Evolutionary conservation across 2,113 vertebrate genomes (phyloP).

Genomic region (Zingel zingel): DNA sequence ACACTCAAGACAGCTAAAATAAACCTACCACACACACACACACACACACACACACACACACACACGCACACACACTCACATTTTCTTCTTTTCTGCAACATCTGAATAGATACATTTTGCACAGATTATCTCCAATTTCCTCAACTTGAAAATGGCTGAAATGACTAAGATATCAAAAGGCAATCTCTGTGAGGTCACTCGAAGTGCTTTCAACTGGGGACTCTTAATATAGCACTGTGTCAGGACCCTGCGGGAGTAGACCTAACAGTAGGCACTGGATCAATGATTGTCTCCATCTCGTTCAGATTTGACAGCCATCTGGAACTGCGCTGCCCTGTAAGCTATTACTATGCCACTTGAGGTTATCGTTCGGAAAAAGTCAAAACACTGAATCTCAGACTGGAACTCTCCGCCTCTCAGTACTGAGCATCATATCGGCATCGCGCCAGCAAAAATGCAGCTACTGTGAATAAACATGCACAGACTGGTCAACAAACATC

Average conservation of each 20-base stretch:
- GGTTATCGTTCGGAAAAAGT: neutral
- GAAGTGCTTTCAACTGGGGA: constrained; percentile 29
- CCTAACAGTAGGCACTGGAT: constrained; percentile 42
- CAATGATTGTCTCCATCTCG: constrained; percentile 43
- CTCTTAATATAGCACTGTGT: constrained; percentile 53
- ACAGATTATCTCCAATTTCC: constrained; percentile 31
- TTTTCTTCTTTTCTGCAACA: neutral
- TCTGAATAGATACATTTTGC: constrained; percentile 6
- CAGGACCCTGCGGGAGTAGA: constrained; percentile 38
- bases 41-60: neutral
- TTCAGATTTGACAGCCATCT: constrained; percentile 40
- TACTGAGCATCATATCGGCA: neutral
- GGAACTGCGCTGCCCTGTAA: constrained; percentile 14
- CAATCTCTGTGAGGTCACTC: constrained; percentile 34
- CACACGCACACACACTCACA: neutral
- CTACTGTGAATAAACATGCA: constrained; percentile 1
- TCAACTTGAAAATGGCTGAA: constrained; percentile 20
- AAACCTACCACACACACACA: neutral
- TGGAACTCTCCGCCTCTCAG: neutral
- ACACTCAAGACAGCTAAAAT: constrained; percentile 7
- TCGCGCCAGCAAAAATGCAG: neutral
- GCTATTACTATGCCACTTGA: neutral
- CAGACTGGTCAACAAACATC: neutral
- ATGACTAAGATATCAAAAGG: constrained; percentile 30
- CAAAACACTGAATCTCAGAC: constrained; percentile 11